Conservation (phyloP, 2,888 invertebrate genomes). For the Arenicola marina region DNA sequence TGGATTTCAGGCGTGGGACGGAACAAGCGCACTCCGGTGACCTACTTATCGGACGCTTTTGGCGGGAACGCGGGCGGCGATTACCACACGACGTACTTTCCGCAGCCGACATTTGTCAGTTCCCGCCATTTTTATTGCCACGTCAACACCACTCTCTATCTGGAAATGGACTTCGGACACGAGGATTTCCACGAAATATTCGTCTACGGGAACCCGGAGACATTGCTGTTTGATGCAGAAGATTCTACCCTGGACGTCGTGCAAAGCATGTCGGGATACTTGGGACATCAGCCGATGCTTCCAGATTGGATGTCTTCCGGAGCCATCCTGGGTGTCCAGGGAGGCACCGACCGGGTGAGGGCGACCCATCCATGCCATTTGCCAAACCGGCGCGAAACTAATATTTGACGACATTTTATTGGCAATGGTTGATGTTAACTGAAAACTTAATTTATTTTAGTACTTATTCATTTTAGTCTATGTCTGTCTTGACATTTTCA, state of each 20-base stretch:
- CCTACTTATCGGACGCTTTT: conserved; percentile 40
- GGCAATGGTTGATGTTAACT: no score
- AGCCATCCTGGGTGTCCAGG: conserved; percentile 47
- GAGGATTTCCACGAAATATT: conserved; percentile 7
- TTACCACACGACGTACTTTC: conserved; percentile 50
- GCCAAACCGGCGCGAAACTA: no score
- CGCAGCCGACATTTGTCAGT: conserved; percentile 48
- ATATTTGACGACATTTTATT: no score
- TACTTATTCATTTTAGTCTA: no score
- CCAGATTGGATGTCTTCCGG: conserved; percentile 47
- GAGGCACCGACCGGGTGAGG: conserved; percentile 43
- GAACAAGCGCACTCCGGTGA: conserved; percentile 44
- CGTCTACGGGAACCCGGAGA: conserved; percentile 15
- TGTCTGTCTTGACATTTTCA: no score
- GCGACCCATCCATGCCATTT: no score
- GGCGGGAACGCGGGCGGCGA: conserved; percentile 39
- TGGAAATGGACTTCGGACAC: conserved; percentile 42
- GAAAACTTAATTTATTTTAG: no score
- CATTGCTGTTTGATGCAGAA: conserved; percentile 34
- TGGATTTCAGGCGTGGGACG: conserved; percentile 47
- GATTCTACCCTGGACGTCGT: conserved; percentile 21
- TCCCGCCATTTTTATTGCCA: conserved; percentile 43
- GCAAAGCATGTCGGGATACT: conserved; percentile 22
- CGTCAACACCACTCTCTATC: conserved; percentile 41
- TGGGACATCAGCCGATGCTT: conserved; percentile 41